A percentile compares a stretch with the other conserved stretches of the same genome.
Evolutionary conservation across 2,888 invertebrate genomes (phyloP).

Genomic region (Abscondita cerata): DNA sequence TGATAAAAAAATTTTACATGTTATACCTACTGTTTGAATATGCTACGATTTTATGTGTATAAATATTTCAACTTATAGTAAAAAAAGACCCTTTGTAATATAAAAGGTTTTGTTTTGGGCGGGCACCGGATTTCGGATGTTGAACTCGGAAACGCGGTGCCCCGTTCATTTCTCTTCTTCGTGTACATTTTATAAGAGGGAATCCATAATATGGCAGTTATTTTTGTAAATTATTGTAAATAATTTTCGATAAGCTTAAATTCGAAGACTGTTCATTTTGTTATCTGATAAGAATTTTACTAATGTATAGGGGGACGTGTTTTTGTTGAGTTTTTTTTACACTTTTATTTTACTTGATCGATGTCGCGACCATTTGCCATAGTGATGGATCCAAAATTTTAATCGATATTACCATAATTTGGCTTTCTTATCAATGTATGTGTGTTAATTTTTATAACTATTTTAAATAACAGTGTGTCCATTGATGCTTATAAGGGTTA

Average conservation of each 20-base stretch:
- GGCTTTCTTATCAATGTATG: conserved; percentile 32
- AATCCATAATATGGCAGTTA: conserved; percentile 24
- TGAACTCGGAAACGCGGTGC: not conserved
- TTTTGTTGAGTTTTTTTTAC: conserved; percentile 1
- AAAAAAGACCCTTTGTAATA: conserved; percentile 29
- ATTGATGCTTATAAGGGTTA: conserved; percentile 38
- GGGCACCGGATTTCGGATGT: conserved; percentile 15
- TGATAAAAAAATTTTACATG: conserved; percentile 30
- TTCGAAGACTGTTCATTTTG: conserved; percentile 11
- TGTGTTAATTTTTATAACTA: conserved; percentile 28
- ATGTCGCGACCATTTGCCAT: conserved; percentile 11
- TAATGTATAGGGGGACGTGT: not conserved
- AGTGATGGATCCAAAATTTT: conserved; percentile 18
- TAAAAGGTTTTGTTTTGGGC: conserved; percentile 27
- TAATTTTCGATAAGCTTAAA: conserved; percentile 24
- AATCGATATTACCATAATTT: conserved; percentile 14
- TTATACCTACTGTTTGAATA: conserved; percentile 34
- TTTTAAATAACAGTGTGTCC: conserved; percentile 36
- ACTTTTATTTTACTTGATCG: too few relatives aligned
- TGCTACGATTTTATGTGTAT: conserved; percentile 36
- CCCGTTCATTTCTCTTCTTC: conserved; percentile 14
- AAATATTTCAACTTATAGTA: conserved; percentile 32
- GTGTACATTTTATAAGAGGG: conserved; percentile 15
- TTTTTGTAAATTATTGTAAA: conserved; percentile 34
- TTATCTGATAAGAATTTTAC: not conserved